Evolutionary conservation across 2,888 invertebrate genomes (phyloP).

Genomic region (Suillia variegata): DNA sequence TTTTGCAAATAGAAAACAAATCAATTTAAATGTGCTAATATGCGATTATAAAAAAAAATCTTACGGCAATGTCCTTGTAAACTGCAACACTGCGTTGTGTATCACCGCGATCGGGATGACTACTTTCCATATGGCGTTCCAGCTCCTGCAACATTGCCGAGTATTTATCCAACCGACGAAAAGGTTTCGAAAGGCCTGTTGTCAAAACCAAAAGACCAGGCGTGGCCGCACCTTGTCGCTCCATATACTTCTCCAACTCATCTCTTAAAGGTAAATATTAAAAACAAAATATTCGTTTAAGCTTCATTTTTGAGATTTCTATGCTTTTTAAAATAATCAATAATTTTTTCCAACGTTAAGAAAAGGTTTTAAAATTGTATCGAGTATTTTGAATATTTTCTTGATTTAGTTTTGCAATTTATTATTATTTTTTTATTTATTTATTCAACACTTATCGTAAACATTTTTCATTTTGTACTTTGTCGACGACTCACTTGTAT

Average conservation of each 20-base stretch:
- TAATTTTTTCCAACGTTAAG: too few species aligned
- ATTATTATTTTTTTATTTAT: too few species aligned
- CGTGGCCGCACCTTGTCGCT: constrained; percentile 81
- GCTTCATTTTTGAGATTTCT: background rate
- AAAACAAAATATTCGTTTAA: too few species aligned
- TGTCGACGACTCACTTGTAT: constrained; percentile 80
- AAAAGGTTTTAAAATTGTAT: too few species aligned
- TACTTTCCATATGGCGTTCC: constrained; percentile 93
- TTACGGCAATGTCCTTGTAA: constrained; percentile 92
- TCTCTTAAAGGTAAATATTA: constrained; percentile 65
- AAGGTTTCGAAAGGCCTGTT: constrained; percentile 92
- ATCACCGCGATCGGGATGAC: constrained; percentile 94
- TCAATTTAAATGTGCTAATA: too few species aligned
- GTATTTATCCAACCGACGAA: constrained; percentile 93
- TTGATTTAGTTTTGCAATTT: too few species aligned
- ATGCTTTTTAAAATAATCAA: too few species aligned
- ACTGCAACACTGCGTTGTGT: constrained; percentile 94
- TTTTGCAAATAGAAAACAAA: background rate
- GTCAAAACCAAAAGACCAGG: constrained; percentile 90
- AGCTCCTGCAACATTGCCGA: constrained; percentile 92
- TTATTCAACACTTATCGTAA: too few species aligned
- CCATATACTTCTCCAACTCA: constrained; percentile 84
- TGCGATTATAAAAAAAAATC: too few species aligned
- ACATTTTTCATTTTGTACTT: too few species aligned
- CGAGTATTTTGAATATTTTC: too few species aligned